phyloP scores from a whole-genome alignment of 2,797 vertebrate species.

The Danio albolineatus region DNA sequence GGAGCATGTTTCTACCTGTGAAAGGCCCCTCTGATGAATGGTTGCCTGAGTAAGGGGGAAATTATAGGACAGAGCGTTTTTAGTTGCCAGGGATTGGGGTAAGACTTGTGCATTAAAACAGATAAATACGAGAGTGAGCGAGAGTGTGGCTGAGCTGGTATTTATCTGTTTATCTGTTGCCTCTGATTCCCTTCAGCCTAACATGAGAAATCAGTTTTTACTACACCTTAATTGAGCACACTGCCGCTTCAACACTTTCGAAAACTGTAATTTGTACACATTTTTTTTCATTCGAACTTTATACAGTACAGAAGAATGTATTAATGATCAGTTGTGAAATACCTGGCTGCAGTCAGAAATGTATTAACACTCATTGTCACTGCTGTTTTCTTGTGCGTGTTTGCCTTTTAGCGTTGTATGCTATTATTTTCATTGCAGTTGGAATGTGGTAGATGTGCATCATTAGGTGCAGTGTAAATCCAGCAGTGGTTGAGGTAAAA shows the following conservation, averaged over 20 bases:
- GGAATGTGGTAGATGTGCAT: slow-evolving; percentile 43
- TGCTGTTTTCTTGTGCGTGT: neutral
- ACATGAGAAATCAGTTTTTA: slow-evolving; percentile 5
- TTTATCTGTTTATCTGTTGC: slow-evolving; percentile 26
- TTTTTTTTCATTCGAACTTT: neutral
- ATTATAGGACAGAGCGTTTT: slow-evolving; percentile 49
- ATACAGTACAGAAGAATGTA: neutral
- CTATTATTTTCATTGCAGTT: neutral
- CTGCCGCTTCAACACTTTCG: neutral
- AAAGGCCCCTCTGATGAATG: slow-evolving; percentile 67
- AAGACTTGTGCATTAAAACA: slow-evolving; percentile 29
- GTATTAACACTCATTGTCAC: neutral
- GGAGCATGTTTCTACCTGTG: slow-evolving; percentile 70
- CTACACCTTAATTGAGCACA: neutral
- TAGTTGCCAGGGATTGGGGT: slow-evolving; percentile 24
- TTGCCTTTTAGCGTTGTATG: neutral
- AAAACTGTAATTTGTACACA: neutral
- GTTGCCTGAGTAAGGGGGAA: slow-evolving; percentile 70
- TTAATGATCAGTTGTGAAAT: neutral
- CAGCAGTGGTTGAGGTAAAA: slow-evolving; percentile 23
- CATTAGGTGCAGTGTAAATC: slow-evolving; percentile 55
- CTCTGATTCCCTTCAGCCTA: slow-evolving; percentile 1
- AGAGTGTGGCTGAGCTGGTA: slow-evolving; percentile 22
- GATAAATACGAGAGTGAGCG: too few species aligned
- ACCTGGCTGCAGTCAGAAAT: neutral